These are phyloP conservation scores for Nematolebias whitei DNA, from an alignment of 2,113 vertebrate genomes.

Conservation along the genomic window DNA sequence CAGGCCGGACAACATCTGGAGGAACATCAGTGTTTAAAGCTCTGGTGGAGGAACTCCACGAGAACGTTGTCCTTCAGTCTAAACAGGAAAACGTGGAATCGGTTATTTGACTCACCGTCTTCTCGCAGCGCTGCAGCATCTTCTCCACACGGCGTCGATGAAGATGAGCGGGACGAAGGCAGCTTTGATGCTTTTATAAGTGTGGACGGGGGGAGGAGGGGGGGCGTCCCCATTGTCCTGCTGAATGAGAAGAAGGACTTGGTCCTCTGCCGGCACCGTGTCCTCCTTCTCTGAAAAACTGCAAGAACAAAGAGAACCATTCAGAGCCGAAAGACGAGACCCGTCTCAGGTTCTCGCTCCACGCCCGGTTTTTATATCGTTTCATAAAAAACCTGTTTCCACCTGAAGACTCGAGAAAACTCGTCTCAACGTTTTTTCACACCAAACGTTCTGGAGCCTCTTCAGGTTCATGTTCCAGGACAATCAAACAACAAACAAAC, in stretches of 20 bases:
- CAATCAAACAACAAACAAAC: no score
- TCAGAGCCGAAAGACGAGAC: slow-evolving; percentile 49
- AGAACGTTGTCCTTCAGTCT: no score
- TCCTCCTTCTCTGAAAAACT: slow-evolving; percentile 56
- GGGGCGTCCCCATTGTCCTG: slow-evolving; percentile 48
- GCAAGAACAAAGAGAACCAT: slow-evolving; percentile 26
- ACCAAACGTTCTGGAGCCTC: no score
- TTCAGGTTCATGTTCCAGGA: no score
- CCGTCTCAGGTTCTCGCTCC: slow-evolving; percentile 21
- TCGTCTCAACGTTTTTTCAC: background rate
- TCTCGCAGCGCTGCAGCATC: slow-evolving; percentile 28
- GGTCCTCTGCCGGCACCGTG: slow-evolving; percentile 49
- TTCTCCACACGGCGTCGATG: no score
- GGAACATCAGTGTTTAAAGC: slow-evolving; percentile 8
- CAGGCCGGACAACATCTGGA: slow-evolving; percentile 54
- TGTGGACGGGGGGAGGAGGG: slow-evolving; percentile 30
- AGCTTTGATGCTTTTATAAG: slow-evolving; percentile 71
- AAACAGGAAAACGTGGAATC: no score
- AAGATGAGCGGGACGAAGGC: slow-evolving; percentile 27
- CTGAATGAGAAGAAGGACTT: slow-evolving; percentile 41
- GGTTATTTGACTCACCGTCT: slow-evolving; percentile 76
- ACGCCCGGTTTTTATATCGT: slow-evolving; percentile 19
- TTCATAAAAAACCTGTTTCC: no score
- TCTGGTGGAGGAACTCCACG: no score
- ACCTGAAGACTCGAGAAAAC: background rate